Conservation (phyloP, 2,888 invertebrate genomes). For the Ectemnius cavifrons region DNA sequence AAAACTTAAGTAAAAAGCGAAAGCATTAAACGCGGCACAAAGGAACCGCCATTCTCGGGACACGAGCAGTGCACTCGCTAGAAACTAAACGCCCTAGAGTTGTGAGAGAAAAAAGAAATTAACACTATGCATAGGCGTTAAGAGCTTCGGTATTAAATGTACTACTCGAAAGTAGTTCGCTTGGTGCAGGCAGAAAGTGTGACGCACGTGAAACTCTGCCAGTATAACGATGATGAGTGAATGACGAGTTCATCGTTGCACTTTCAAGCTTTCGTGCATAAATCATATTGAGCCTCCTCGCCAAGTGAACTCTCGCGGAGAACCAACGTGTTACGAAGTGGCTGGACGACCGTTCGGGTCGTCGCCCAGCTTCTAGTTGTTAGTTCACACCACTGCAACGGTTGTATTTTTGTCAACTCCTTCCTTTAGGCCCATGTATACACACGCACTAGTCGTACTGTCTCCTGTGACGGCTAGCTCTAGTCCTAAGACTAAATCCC, state of each 20-base stretch:
- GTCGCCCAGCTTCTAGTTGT: too few relatives aligned
- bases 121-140: conserved; percentile 32
- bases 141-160: conserved; percentile 41
- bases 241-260: too few relatives aligned
- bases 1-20: conserved; percentile 37
- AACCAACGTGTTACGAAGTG: too few relatives aligned
- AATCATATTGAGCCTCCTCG: too few relatives aligned
- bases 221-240: too few relatives aligned
- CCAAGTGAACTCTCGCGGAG: too few relatives aligned
- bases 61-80: not conserved
- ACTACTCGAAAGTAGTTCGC: conserved; percentile 7
- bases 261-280: too few relatives aligned
- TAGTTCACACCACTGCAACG: conserved; percentile 13
- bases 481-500: conserved; percentile 38
- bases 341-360: too few relatives aligned
- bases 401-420: conserved; percentile 46
- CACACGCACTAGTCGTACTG: not conserved
- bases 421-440: conserved; percentile 28
- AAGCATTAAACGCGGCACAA: too few relatives aligned
- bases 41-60: conserved; percentile 21
- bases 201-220: too few relatives aligned
- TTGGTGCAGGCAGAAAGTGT: too few relatives aligned
- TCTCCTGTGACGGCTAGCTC: conserved; percentile 23
- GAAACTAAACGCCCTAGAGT: conserved; percentile 1
- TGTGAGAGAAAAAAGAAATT: conserved; percentile 23